Evolutionary conservation across 2,113 vertebrate genomes (phyloP), one percentile per base, ranked within the genome.

Genomic region (Pachyramphus minor): DNA sequence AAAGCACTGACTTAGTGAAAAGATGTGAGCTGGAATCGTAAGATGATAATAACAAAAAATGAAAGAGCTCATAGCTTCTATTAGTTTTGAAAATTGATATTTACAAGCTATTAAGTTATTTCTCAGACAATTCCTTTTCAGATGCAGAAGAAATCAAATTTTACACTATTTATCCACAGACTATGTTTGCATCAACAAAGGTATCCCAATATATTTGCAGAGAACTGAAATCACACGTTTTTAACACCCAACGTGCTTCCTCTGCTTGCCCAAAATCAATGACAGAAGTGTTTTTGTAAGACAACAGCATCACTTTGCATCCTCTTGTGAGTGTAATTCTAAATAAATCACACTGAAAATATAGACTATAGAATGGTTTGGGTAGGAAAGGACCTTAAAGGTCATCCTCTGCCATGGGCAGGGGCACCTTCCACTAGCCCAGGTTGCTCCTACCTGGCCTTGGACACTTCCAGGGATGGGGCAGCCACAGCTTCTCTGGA

Each of bases 1-100:
- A 93, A 93, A 76, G n/a, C 39, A 81, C 9, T 1, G 21, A 50
- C 30, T 67, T 75, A 72, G 72, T 83, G 83, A 95, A 90, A 90
- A 93, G 89, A 56, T 41, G 59, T 37, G 66, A 87, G 67, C 75
- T 90, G 91, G 87, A 89, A 66, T 0, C 42, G 37, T 33, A 49
- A 79, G 31, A 71, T 11, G 35, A 9, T 35, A 83, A 41, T 6
- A 78, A 42, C 55, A 82, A 78, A 56, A 91, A 81, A 60, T 22
- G 35, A 35, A 82, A 76, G 56, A 82, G 58, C 42, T 52, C 14
- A 85, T 17, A 44, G 55, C n/a, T 31, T 33, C 25, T 15, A 30
- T 55, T 24, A 6, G 31, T 30, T 73, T 47, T 77, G 68, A 74
- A 76, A 84, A 75, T 20, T 27, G 64, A 35, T 91, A 62, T 85